phyloP scores from a whole-genome alignment of 2,888 invertebrate genomes.

The Bursaphelenchus okinawaensis region DNA sequence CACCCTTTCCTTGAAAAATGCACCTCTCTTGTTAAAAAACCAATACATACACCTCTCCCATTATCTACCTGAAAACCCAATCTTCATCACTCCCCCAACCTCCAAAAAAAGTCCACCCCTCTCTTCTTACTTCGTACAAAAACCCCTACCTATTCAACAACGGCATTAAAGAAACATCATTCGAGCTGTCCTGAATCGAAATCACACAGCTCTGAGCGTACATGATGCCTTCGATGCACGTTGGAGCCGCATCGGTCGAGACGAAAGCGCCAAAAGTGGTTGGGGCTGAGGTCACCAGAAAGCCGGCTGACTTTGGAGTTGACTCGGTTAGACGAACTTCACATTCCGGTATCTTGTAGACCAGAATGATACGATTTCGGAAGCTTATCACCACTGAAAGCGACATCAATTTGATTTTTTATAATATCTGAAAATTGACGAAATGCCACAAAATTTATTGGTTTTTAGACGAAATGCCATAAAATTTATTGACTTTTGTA shows the following conservation, averaged over 20 bases:
- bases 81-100: no score
- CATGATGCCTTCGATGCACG: background rate
- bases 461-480: no score
- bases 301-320: slow-evolving; percentile 8
- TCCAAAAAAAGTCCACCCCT: no score
- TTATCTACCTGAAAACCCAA: no score
- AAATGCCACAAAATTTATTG: no score
- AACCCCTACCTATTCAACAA: background rate
- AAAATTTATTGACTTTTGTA: no score
- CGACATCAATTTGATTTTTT: no score
- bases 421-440: no score
- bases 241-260: background rate
- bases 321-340: slow-evolving; percentile 9
- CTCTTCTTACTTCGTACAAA: no score
- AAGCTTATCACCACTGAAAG: slow-evolving; percentile 7
- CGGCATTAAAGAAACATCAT: background rate
- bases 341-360: slow-evolving; percentile 3
- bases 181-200: background rate
- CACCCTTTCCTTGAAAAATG: no score
- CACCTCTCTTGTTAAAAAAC: no score
- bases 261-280: background rate
- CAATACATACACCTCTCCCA: no score
- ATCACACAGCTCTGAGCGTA: background rate
- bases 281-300: slow-evolving; percentile 1
- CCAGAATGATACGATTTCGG: background rate